phyloP scores from a whole-genome alignment of 2,888 invertebrate species.

The Cephonodes hylas region DNA sequence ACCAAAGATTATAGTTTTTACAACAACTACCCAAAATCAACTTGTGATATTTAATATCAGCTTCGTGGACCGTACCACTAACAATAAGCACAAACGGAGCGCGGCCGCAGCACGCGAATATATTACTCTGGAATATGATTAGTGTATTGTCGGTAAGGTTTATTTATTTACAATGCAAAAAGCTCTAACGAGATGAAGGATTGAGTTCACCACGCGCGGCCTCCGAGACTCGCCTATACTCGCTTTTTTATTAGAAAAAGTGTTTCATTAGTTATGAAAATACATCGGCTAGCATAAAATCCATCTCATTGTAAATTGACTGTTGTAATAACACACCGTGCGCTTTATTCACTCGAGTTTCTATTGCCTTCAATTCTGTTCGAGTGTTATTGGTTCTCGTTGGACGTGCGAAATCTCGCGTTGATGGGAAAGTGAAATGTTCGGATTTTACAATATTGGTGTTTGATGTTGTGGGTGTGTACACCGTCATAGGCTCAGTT shows the following conservation, averaged over 20 bases:
- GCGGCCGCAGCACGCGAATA: neutral
- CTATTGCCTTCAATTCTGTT: neutral
- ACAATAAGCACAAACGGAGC: neutral
- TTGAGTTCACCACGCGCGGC: neutral
- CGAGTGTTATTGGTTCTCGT: neutral
- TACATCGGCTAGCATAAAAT: slow-evolving; percentile 17
- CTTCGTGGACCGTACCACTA: neutral
- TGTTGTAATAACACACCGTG: too few relatives aligned
- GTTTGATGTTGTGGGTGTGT: neutral
- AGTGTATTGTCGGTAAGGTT: slow-evolving; percentile 41
- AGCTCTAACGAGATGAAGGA: neutral
- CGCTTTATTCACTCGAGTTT: neutral
- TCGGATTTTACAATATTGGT: neutral
- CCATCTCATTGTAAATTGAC: neutral
- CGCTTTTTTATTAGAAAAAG: neutral
- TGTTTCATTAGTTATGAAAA: neutral
- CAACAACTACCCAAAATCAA: too few relatives aligned
- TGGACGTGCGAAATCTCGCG: neutral
- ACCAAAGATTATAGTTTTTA: too few relatives aligned
- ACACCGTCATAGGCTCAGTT: too few relatives aligned
- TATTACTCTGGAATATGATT: slow-evolving; percentile 38
- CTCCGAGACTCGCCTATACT: too few relatives aligned
- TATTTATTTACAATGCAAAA: slow-evolving; percentile 40
- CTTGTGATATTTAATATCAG: neutral
- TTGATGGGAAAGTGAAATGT: neutral